These are phyloP conservation scores for Osmerus mordax DNA, from an alignment of 2,113 vertebrate genomes.

Conservation along the genomic window DNA sequence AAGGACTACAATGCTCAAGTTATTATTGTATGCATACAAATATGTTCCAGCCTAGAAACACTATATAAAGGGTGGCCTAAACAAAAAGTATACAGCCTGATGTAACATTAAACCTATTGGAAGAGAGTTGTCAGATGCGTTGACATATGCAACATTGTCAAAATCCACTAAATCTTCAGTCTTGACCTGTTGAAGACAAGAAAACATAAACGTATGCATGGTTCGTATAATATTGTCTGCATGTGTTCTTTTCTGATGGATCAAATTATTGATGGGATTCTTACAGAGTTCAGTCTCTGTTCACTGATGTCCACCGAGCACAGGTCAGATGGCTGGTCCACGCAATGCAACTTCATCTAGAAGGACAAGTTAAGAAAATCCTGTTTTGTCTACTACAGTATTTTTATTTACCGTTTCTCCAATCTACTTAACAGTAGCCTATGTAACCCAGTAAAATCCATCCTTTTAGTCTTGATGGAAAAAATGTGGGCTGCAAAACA, in stretches of 20 bases:
- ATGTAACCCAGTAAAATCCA: too few species aligned
- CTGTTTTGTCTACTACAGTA: background rate
- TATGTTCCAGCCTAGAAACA: background rate
- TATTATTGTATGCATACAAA: background rate
- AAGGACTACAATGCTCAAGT: too few species aligned
- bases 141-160: slow-evolving; percentile 74
- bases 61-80: background rate
- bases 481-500: too few species aligned
- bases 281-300: slow-evolving; percentile 73
- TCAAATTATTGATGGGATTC: slow-evolving; percentile 17
- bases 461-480: too few species aligned
- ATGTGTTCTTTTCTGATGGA: too few species aligned
- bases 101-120: slow-evolving; percentile 67
- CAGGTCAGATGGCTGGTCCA: slow-evolving; percentile 75
- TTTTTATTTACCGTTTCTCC: too few species aligned
- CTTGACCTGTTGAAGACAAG: slow-evolving; percentile 67
- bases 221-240: background rate
- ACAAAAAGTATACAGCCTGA: background rate
- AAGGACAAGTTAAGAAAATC: slow-evolving; percentile 19
- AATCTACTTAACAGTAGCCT: too few species aligned
- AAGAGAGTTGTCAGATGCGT: slow-evolving; percentile 81
- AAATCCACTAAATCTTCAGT: slow-evolving; percentile 78
- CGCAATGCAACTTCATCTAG: slow-evolving; percentile 74
- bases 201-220: background rate
- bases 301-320: slow-evolving; percentile 76